A percentile compares a stretch with the other conserved stretches of the same genome.
Evolutionary conservation across 2,113 vertebrate species (phyloP).

Genomic region (Onychorhynchus coronatus): DNA sequence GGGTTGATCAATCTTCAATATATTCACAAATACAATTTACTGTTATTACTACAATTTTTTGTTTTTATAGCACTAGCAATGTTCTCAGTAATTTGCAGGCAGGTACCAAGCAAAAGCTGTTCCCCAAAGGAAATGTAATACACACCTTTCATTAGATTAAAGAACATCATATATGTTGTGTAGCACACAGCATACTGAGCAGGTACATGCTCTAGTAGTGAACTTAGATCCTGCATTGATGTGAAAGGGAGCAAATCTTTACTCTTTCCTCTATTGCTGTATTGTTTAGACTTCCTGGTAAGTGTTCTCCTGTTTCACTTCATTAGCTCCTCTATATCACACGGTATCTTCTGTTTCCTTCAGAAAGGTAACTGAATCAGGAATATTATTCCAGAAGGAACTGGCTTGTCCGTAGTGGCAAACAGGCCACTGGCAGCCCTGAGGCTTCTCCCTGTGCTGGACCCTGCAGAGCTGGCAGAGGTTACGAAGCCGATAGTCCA

Average conservation of each 20-base stretch:
- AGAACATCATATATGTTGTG: not conserved
- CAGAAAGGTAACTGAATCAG: not conserved
- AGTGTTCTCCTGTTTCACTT: not conserved
- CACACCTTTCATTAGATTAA: not conserved
- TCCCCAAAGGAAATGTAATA: not conserved
- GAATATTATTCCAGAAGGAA: not conserved
- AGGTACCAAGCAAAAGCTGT: not conserved
- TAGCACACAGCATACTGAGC: not conserved
- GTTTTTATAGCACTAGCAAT: not conserved
- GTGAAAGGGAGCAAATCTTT: not conserved
- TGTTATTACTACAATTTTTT: conserved; percentile 20
- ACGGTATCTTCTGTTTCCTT: not conserved
- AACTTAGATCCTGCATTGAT: not conserved
- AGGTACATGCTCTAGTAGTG: not conserved
- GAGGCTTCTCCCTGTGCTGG: not conserved
- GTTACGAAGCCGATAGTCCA: not conserved
- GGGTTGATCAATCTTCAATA: not conserved
- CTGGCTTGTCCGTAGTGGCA: not conserved
- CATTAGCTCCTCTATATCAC: not conserved
- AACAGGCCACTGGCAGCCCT: not conserved
- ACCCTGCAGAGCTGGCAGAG: not conserved
- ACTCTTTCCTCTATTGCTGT: not conserved
- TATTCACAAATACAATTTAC: not conserved
- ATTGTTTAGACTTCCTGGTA: not conserved
- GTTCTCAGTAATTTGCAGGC: conserved; percentile 20